Evolutionary conservation across 2,113 vertebrate genomes (phyloP), one percentile per base, ranked within the genome.

Genomic region (Pelodiscus sinensis): DNA sequence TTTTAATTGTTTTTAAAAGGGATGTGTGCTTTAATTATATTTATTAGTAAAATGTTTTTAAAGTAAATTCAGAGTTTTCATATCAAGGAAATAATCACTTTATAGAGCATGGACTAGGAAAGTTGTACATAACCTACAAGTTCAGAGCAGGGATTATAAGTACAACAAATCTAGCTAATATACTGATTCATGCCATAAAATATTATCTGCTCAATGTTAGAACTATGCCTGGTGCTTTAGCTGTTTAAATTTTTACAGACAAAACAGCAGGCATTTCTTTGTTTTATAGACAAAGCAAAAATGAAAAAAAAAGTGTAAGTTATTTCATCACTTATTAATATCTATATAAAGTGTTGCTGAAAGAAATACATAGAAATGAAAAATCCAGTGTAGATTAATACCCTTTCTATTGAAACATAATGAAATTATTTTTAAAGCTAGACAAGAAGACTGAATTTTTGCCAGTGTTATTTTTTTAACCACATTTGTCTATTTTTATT

Each of bases 331-430:
- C 38, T 92, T 87, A 87, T 5, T 82, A 84, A 71, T 82, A 14
- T 2, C 11, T 80, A 55, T 84, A 10, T 58, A 92, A 81, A 38
- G 81, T 1, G 1, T 78, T 38, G 78, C 3, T 80, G 81, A 38
- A 56, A 91, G 31, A 85, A 88, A 82, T 38, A 80, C 14, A 81
- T 18, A 78, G 92, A 79, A 3, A 44, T 81, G 81, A 94, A 94
- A 95, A 88, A 77, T 56, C 27, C 75, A 27, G 35, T 71, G 11
- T 2, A 81, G 79, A 77, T 79, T 31, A 16, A 90, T 85, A 35
- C 79, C n/a, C 18, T 27, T 85, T 94, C 31, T 27, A n/a, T n/a
- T 92, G 84, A 10, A 21, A 88, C 81, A 91, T 35, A 90, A 91
- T 55, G 9, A 83, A 85, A 79, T 77, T 90, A 0, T 81, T 93